These are phyloP conservation scores for Scaptomyza reducta DNA, from an alignment of 2,888 invertebrate genomes.

Conservation along the genomic window DNA sequence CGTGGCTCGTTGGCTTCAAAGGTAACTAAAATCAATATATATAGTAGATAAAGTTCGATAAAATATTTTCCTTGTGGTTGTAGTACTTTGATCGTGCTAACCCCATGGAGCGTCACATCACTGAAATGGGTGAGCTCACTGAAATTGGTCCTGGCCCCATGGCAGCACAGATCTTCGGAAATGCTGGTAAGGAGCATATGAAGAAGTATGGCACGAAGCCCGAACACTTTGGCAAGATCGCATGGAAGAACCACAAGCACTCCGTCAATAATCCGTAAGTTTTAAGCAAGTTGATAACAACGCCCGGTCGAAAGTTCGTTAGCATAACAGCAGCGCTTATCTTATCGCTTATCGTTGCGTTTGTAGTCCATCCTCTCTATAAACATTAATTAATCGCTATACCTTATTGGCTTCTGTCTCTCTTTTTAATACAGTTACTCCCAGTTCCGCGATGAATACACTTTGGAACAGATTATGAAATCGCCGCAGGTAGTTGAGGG, in stretches of 20 bases:
- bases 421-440: conserved; percentile 87
- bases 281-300: conserved; percentile 87
- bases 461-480: conserved; percentile 94
- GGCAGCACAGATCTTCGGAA: conserved; percentile 97
- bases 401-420: conserved; percentile 16
- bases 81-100: conserved; percentile 92
- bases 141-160: conserved; percentile 94
- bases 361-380: conserved; percentile 22
- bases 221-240: conserved; percentile 98
- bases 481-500: conserved; percentile 95
- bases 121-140: conserved; percentile 92
- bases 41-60: not conserved
- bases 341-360: conserved; percentile 37
- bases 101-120: conserved; percentile 94
- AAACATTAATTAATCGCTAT: conserved; percentile 27
- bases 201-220: conserved; percentile 93
- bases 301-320: conserved; percentile 61
- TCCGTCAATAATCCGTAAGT: conserved; percentile 94
- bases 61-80: not conserved
- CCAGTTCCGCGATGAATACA: conserved; percentile 96
- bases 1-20: conserved; percentile 92
- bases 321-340: conserved; percentile 27
- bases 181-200: conserved; percentile 96
- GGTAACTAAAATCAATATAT: conserved; percentile 83
- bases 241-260: conserved; percentile 99